Evolutionary conservation across 1,140 invertebrate species (phyloP), one percentile per base, ranked within the genome.

Genomic region (Pseudomyrmex gracilis): DNA sequence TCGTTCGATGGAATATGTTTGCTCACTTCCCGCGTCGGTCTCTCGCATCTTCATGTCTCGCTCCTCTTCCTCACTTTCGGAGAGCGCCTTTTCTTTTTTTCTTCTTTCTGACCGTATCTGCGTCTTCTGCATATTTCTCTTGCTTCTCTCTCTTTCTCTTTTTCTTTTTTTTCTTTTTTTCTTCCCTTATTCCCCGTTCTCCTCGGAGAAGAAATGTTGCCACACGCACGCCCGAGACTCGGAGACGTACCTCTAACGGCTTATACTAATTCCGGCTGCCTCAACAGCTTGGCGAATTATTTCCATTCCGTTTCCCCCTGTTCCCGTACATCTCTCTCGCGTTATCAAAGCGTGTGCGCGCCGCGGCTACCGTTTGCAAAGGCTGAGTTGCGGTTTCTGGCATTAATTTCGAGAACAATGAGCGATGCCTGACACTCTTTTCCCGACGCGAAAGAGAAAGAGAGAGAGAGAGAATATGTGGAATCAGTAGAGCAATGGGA

Each of bases 301-400:
- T 87, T 87, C 85, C 85, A 87, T 87, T 87, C 85, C 68, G 86
- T 87, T 87, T 87, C 85, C 73, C 85, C 73, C 82, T 64, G 87
- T 87, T 87, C 51, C 86, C 55, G 73, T 63, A 80, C 80, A 70
- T 86, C 74, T 66, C 73, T 86, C 74, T 66, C 73, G 73, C 49
- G 83, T 82, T 63, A 80, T 73, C 86, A 70, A 83, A 73, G 84
- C 77, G 84, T 68, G 71, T 70, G 55, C 53, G 70, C 60, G 61
- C 43, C 8, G 24, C 17, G 51, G 66, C 20, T 34, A 17, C 68
- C 49, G 45, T 64, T 53, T 73, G 63, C 34, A 70, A 77, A 83
- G 85, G 67, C 58, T 49, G 17, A 60, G 73, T 58, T 55, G 82
- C 43, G 73, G 82, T 76, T 80, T 71, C 20, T 22, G 43, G 76